Conservation (phyloP, 2,113 vertebrate genomes). For the Gila orcuttii region DNA sequence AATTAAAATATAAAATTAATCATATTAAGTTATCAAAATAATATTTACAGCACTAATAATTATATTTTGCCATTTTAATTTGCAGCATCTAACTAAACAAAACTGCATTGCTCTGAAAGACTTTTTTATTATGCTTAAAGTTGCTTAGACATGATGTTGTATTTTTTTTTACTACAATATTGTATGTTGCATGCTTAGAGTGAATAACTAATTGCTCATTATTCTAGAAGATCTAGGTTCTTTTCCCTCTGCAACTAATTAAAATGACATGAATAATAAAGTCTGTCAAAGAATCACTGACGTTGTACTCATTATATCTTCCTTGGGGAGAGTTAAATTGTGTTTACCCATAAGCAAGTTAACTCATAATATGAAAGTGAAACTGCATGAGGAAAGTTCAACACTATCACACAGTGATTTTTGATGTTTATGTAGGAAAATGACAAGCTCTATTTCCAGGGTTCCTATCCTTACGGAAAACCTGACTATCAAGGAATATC, state of each 20-base stretch:
- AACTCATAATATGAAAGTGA: neutral
- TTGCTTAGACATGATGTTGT: neutral
- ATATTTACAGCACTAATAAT: neutral
- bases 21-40: neutral
- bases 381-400: neutral
- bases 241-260: conserved; percentile 68
- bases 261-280: conserved; percentile 49
- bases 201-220: neutral
- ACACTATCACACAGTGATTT: neutral
- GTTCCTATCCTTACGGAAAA: neutral
- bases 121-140: neutral
- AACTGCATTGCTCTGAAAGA: neutral
- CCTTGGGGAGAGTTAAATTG: conserved; percentile 51
- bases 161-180: neutral
- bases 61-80: neutral
- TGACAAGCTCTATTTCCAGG: neutral
- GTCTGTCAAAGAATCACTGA: conserved; percentile 32
- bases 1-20: too few species aligned
- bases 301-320: conserved; percentile 55
- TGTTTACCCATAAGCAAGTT: conserved; percentile 52
- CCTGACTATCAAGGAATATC: neutral
- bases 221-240: conserved; percentile 6
- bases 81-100: neutral
- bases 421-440: neutral
- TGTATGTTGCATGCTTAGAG: neutral